Percentiles rank a stretch among this genome's conserved stretches.
Evolutionary conservation across 2,888 invertebrate species (phyloP).

Genomic region (Laothoe populi): DNA sequence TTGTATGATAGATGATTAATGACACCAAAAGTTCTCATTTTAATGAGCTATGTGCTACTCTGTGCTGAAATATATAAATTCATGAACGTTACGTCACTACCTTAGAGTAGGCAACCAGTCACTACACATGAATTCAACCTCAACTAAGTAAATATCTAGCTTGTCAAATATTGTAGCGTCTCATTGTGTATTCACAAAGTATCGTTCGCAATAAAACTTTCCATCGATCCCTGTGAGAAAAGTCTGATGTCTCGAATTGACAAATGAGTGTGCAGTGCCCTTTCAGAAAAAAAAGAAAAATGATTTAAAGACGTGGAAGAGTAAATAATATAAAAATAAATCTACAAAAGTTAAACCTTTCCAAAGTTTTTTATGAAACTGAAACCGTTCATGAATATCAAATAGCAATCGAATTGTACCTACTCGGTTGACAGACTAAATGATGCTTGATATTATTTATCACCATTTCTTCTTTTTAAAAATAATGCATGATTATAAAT

Average conservation of each 20-base stretch:
- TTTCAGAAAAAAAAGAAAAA: slow-evolving; percentile 11
- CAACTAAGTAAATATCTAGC: not conserved
- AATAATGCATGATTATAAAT: not conserved
- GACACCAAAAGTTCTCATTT: not conserved
- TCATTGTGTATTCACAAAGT: slow-evolving; percentile 1
- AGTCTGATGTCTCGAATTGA: not conserved
- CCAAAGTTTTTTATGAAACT: not conserved
- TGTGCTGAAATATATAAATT: not conserved
- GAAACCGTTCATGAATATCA: slow-evolving; percentile 8
- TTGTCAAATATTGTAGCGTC: slow-evolving; percentile 2
- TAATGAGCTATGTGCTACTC: not conserved
- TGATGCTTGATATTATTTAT: not conserved
- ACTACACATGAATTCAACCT: not conserved
- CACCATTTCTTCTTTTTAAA: not conserved
- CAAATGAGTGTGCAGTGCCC: slow-evolving; percentile 6
- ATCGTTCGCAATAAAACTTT: slow-evolving; percentile 9
- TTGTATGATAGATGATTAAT: slow-evolving; percentile 1
- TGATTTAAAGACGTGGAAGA: not conserved
- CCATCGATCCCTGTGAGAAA: not conserved
- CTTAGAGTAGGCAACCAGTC: no score
- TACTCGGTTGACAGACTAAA: not conserved
- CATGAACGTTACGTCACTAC: not conserved
- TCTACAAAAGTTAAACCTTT: not conserved
- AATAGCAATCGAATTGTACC: not conserved
- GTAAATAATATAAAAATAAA: not conserved